These are phyloP conservation scores for Tipula lateralis DNA, from an alignment of 2,888 invertebrate genomes.

Conservation along the genomic window DNA sequence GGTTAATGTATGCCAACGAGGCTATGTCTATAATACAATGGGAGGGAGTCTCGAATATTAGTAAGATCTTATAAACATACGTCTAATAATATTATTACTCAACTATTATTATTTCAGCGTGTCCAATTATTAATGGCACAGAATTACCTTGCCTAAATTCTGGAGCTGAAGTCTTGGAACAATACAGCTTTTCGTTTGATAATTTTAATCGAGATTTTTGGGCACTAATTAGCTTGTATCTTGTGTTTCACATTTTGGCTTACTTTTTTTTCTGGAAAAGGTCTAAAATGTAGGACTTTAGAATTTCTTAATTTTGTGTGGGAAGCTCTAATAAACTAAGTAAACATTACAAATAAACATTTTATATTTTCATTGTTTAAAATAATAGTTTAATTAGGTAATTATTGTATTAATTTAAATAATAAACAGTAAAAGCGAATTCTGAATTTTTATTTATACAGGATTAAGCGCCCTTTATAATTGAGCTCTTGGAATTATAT, in stretches of 20 bases:
- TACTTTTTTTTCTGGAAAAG: constrained; percentile 62
- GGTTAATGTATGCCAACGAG: constrained; percentile 84
- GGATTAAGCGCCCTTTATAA: too few relatives aligned
- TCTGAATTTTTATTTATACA: too few relatives aligned
- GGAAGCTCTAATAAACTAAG: background rate
- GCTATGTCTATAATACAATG: constrained; percentile 77
- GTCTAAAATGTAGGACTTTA: constrained; percentile 45
- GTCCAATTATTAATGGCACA: constrained; percentile 53
- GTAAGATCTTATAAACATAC: constrained; percentile 39
- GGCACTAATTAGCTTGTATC: constrained; percentile 61
- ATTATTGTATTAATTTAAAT: too few relatives aligned
- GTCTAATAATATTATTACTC: background rate
- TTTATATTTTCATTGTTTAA: background rate
- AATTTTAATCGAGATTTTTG: constrained; percentile 62
- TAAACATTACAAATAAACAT: background rate
- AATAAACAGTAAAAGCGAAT: too few relatives aligned
- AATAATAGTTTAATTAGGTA: background rate
- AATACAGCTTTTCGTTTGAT: constrained; percentile 63
- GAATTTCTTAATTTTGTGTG: background rate
- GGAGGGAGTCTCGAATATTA: constrained; percentile 59
- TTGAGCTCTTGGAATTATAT: too few relatives aligned
- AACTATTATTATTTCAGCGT: constrained; percentile 50
- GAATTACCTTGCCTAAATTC: constrained; percentile 67
- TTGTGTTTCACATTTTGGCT: constrained; percentile 65
- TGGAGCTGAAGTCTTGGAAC: constrained; percentile 66